A percentile compares a stretch with the other conserved stretches of the same genome.
Conservation (phyloP, 2,797 vertebrate genomes). For the Microcaecilia unicolor region DNA sequence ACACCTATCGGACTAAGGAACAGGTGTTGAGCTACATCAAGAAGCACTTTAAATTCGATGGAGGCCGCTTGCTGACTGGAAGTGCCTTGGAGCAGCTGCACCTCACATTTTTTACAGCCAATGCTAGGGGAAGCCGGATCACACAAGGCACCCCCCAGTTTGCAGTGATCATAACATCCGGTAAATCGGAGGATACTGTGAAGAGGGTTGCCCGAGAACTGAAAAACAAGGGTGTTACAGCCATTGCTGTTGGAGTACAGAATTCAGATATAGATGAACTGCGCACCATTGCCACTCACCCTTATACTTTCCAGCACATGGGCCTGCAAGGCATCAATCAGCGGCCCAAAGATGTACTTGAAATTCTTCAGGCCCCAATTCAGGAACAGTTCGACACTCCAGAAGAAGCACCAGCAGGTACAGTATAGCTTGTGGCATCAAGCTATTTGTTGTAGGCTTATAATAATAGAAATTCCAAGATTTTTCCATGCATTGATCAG, state of each 20-base stretch:
- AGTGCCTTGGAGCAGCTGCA: slow-evolving; percentile 43
- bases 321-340: neutral
- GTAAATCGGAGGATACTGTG: slow-evolving; percentile 43
- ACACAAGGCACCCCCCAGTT: slow-evolving; percentile 50
- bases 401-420: slow-evolving; percentile 18
- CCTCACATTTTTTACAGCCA: slow-evolving; percentile 38
- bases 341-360: slow-evolving; percentile 17
- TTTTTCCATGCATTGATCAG: too few species aligned
- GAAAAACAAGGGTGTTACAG: slow-evolving; percentile 44
- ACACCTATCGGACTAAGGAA: slow-evolving; percentile 37
- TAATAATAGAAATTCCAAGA: too few species aligned
- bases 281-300: slow-evolving; percentile 15
- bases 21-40: slow-evolving; percentile 27
- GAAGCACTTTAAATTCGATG: slow-evolving; percentile 16
- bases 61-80: slow-evolving; percentile 41
- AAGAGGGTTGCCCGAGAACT: slow-evolving; percentile 30
- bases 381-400: neutral
- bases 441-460: too few species aligned
- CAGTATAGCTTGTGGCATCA: too few species aligned
- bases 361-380: slow-evolving; percentile 21
- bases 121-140: slow-evolving; percentile 48
- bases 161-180: slow-evolving; percentile 57
- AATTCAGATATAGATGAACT: slow-evolving; percentile 30
- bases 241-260: slow-evolving; percentile 47
- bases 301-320: slow-evolving; percentile 17